Evolutionary conservation across 2,888 invertebrate species (phyloP).

Genomic region (Phengaris alcon): DNA sequence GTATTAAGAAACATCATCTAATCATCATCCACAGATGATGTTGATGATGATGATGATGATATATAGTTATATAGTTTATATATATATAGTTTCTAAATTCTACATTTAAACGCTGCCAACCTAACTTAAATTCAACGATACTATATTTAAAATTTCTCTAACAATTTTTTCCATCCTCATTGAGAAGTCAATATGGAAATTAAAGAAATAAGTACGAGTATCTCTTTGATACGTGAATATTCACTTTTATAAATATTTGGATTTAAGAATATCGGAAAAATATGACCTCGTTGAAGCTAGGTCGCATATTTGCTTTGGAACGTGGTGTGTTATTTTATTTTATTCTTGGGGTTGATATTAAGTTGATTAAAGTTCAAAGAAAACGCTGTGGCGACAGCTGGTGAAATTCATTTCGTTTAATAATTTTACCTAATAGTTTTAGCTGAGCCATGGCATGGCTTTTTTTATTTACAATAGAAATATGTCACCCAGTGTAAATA

Average conservation of each 20-base stretch:
- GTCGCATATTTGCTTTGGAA: constrained; percentile 18
- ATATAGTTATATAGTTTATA: too few species aligned
- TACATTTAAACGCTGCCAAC: too few species aligned
- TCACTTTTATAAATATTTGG: constrained; percentile 15
- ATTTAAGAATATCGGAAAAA: constrained; percentile 23
- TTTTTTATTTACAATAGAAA: background rate
- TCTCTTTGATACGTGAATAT: background rate
- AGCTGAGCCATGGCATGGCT: background rate
- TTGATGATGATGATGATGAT: too few species aligned
- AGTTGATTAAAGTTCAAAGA: constrained; percentile 24
- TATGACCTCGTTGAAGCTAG: constrained; percentile 7
- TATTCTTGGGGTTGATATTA: constrained; percentile 4
- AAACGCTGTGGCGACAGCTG: background rate
- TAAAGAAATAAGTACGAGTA: background rate
- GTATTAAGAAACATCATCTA: too few species aligned
- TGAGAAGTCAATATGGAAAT: too few species aligned
- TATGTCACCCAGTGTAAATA: background rate
- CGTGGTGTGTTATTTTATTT: constrained; percentile 20
- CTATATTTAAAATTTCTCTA: too few species aligned
- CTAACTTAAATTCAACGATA: too few species aligned
- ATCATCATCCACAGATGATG: too few species aligned
- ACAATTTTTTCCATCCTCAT: too few species aligned
- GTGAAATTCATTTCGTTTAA: constrained; percentile 14
- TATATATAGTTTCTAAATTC: too few species aligned
- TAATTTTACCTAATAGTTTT: background rate